Conservation (phyloP, 1,140 invertebrate species). For the Mya arenaria region DNA sequence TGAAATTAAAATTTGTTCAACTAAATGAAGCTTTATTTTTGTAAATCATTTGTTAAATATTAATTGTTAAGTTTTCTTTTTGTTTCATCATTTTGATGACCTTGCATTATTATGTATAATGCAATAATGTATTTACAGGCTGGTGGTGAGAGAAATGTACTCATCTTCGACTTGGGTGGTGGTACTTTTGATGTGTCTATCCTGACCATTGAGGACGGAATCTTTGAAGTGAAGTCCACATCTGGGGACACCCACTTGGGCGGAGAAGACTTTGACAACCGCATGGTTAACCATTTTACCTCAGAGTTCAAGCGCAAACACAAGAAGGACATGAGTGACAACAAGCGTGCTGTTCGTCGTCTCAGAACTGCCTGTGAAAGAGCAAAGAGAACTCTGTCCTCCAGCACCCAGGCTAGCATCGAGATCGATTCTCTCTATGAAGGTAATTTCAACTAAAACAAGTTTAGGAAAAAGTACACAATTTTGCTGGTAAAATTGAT, state of each 20-base stretch:
- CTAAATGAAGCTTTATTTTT: not conserved
- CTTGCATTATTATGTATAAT: not conserved
- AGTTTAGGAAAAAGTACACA: not conserved
- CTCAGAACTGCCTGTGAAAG: conserved; percentile 87
- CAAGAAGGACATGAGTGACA: conserved; percentile 73
- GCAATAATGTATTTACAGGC: conserved; percentile 67
- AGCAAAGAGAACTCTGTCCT: conserved; percentile 83
- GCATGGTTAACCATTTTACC: conserved; percentile 76
- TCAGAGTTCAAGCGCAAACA: conserved; percentile 79
- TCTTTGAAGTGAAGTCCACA: conserved; percentile 88
- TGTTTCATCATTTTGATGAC: not conserved
- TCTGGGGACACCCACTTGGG: conserved; percentile 82
- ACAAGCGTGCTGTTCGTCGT: conserved; percentile 76
- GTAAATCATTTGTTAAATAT: not conserved
- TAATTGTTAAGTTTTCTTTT: not conserved
- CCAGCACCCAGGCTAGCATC: conserved; percentile 81
- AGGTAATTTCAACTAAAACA: not conserved
- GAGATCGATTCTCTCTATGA: conserved; percentile 86
- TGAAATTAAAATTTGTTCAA: not conserved
- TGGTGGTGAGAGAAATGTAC: conserved; percentile 82
- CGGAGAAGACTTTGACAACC: conserved; percentile 76
- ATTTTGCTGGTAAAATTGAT: not conserved
- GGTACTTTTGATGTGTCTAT: conserved; percentile 76
- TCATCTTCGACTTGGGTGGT: conserved; percentile 58
- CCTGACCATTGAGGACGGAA: conserved; percentile 72